Evolutionary conservation across 2,888 invertebrate genomes (phyloP), one percentile per base, ranked within the genome.

Genomic region (Harmothoe impar): DNA sequence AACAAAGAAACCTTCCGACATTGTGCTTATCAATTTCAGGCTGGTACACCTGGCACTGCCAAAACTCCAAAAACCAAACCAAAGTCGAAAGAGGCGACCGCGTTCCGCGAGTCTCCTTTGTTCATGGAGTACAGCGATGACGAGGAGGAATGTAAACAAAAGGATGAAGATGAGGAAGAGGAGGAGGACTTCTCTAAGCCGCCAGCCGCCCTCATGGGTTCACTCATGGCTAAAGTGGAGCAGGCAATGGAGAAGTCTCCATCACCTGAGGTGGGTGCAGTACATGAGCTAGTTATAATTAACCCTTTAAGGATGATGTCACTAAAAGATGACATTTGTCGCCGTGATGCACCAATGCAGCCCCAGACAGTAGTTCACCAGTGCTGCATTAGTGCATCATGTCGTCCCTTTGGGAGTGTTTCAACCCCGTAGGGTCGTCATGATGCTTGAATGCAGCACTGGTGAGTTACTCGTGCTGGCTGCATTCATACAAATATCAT

Each of bases 221-320:
- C 93, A n/a, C 91, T 93, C 31, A 92, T 93, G 93, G 93, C 93
- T 54, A 94, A 94, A 91, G 93, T 94, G 92, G 93, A 94, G 72
- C 93, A 93, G 20, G 92, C 94, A 29, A 93, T 94, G 93, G 92
- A 94, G 10, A 93, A 93, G 89, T 91, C 94, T 10, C 93, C 94
- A 17, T 91, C 94, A 10, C 93, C 93, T 15, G 78, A 35, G 72
- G 89, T 89, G 33, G 5, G 88, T 56, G 25, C 10, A 84, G 29
- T 12, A 72, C 25, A 7, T 62, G 5, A 62, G 10, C 3, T 43
- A 10, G 10, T 43, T 7, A 43, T 43, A 43, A 43, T 43, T 7
- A 43, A 7, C 43, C 43, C 43, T 43, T 43, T 10, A n/a, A n/a
- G n/a, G n/a, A n/a, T n/a, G n/a, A n/a, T n/a, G n/a, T n/a, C n/a